phyloP scores from a whole-genome alignment of 2,888 invertebrate genomes.

The Drosophila borealis region DNA sequence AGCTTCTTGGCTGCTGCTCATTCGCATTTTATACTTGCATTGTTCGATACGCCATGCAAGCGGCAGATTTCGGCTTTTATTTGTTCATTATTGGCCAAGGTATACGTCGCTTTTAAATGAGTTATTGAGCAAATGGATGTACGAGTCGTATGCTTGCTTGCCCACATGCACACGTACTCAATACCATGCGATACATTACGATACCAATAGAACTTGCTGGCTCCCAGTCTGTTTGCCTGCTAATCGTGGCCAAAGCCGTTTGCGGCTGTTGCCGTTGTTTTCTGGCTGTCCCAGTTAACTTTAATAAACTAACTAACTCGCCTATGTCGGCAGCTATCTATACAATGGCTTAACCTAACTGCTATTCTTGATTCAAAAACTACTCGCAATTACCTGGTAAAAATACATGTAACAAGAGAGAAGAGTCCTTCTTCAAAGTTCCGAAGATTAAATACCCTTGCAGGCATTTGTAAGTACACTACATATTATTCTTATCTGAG shows the following conservation, averaged over 20 bases:
- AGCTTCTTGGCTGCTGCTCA: conserved; percentile 39
- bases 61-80: conserved; percentile 75
- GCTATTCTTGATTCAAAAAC: conserved; percentile 8
- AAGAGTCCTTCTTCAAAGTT: too few species aligned
- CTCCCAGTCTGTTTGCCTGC: conserved; percentile 15
- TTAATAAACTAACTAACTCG: conserved; percentile 39
- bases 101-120: conserved; percentile 76
- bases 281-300: conserved; percentile 60
- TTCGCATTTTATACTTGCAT: conserved; percentile 62
- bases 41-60: conserved; percentile 60
- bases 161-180: conserved; percentile 50
- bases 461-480: too few species aligned
- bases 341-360: conserved; percentile 16
- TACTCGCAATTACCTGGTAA: conserved; percentile 15
- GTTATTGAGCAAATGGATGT: conserved; percentile 72
- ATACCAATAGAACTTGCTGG: conserved; percentile 32
- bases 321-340: conserved; percentile 25
- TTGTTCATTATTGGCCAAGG: conserved; percentile 71
- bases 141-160: conserved; percentile 56
- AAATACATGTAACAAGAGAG: not conserved
- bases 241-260: conserved; percentile 36
- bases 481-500: not conserved
- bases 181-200: conserved; percentile 17
- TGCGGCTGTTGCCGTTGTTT: conserved; percentile 39
- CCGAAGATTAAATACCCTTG: not conserved